Evolutionary conservation across 1,140 invertebrate genomes (phyloP), one percentile per base, ranked within the genome.

Genomic region (Leptoteleia sp.): DNA sequence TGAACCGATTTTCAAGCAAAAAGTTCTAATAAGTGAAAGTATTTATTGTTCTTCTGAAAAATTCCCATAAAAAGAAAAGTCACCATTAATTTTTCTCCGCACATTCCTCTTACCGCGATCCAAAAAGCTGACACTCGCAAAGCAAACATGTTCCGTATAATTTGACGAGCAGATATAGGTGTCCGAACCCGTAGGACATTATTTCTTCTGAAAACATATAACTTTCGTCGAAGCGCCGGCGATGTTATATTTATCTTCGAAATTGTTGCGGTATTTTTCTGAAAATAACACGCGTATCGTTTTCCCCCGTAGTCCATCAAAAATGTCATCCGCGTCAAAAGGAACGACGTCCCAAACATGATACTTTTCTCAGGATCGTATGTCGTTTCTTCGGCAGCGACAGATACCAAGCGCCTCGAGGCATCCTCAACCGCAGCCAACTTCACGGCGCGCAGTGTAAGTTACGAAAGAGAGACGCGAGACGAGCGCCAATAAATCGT

Each of bases 251-350:
- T 38, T 54, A 22, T 15, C 19, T 38, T 38, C 35, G 6, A 40
- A 27, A 22, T 55, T 55, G 22, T 40, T 57, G 54, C 27, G 27
- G 13, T 43, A 22, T 57, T 57, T 57, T 57, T 55, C 54, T 57
- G 38, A 42, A 57, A 57, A 57, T 57, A 57, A 57, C 38, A 43
- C 54, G 38, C 37, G 54, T 43, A 57, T 43, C 6, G 38, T 15
- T 40, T 57, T 57, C 43, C 38, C 27, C 31, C 8, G 3, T 3
- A 31, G 54, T 22, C 59, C 35, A 67, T 52, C 40, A 76, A 76
- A 67, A 76, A 67, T 54, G 37, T 76, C 55, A 55, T 38, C 40
- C 47, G 38, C 62, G 55, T 76, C 62, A 62, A 61, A 61, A 55
- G 50, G 35, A 67, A 61, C 15, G 43, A 59, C 62, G 22, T 35